Evolutionary conservation across 2,113 vertebrate genomes (phyloP).

Genomic region (Lasiurus borealis): DNA sequence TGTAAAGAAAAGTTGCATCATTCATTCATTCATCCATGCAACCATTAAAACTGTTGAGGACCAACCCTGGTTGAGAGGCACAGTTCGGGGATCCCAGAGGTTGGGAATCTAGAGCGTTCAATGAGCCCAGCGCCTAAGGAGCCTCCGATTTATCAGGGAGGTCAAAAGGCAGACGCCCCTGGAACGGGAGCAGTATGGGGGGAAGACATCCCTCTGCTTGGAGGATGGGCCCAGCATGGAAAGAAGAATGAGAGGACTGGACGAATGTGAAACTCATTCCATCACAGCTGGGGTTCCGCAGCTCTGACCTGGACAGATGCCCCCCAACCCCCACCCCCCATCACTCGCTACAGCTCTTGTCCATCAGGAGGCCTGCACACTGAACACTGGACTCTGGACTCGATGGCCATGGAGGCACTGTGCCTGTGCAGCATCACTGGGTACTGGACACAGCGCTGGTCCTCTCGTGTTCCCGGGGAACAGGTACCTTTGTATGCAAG

Average conservation of each 20-base stretch:
- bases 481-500: not conserved
- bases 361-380: not conserved
- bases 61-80: too few species aligned
- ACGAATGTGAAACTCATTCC: not conserved
- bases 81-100: not conserved
- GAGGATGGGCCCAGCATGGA: not conserved
- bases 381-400: not conserved
- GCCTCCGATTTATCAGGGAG: not conserved
- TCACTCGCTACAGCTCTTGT: not conserved
- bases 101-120: too few species aligned
- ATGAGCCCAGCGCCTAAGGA: not conserved
- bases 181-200: not conserved
- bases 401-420: accelerated
- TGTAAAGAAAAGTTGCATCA: not conserved
- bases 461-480: not conserved
- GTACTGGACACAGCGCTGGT: accelerated
- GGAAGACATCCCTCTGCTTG: not conserved
- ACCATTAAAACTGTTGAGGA: too few species aligned
- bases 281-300: not conserved
- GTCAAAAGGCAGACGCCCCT: not conserved
- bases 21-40: not conserved
- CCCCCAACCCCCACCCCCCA: not conserved
- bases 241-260: not conserved
- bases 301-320: not conserved
- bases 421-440: not conserved